Base-by-base conservation (phyloP, 1,140 invertebrate species). In the Aphaenogaster ashmeadi region DNA sequence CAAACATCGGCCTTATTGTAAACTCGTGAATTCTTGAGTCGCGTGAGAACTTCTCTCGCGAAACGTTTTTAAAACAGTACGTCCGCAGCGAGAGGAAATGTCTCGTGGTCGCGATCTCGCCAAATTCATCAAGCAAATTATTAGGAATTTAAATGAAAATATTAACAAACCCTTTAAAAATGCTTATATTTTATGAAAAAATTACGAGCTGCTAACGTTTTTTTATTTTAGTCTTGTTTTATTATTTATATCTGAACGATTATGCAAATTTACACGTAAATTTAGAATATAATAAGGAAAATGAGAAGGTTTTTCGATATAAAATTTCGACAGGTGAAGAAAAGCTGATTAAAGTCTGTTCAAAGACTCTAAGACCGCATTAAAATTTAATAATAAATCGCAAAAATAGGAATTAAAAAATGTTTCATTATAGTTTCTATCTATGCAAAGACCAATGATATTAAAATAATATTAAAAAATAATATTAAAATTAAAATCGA, bases 1-100 rank as follows among this genome's bases (percentile, higher is more conserved):
- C 86, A 88, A 88, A 88, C 64, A 83, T 50, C 15, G 52, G 41
- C 4, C 87, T 88, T 88, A 88, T 88, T 88, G 86, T 88, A 64
- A 88, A 88, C 77, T 83, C 56, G 50, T 74, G 64, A 44, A 79
- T 88, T 50, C 64, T 21, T 60, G 33, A n/a, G 52, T 41, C 6
- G 33, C 75, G 52, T 83, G 60, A 38, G 18, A 79, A 79, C 15
- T 62, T 78, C 21, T 33, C 21, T 78, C 21, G 56, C 3, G 56
- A 1, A 64, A 47, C 15, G 15, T 64, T 88, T 88, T 72, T 83
- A 38, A 78, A 78, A 47, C 41, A 64, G 18, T 4, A 13, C 8
- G n/a, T 27, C 3, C 27, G 9, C 62, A 78, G 27, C 21, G 27
- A 44, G 13, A 77, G 4, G 13, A 38, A 11, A 41, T 8, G 0